Evolutionary conservation across 2,888 invertebrate genomes (phyloP), one percentile per base, ranked within the genome.

Genomic region (Aphelenchoides bicaudatus): DNA sequence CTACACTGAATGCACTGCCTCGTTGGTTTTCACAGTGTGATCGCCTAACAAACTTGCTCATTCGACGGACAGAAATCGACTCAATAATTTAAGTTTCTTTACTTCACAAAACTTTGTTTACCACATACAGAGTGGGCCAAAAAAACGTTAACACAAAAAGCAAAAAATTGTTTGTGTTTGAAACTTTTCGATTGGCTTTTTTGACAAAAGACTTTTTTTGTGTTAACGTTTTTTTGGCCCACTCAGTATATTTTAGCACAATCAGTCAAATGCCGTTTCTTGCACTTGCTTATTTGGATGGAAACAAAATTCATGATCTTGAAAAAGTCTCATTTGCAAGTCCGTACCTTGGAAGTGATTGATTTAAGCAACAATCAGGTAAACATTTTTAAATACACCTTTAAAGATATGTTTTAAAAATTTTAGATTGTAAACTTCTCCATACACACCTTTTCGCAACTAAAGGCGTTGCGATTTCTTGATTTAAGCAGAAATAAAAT

Each of bases 311-410:
- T 13, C 62, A 59, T 13, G 65, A 73, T 25, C 30, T 68, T 8
- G 63, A 68, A 23, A 49, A 30, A 10, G 50, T 68, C 5, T 53
- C 63, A 0, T 71, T 75, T 47, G 49, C 52, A 10, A 64, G 63
- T 5, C 51, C 57, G 1, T n/a, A 58, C 4, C n/a, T 28, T 72
- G 1, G 52, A 64, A 23, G 68, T 73, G 28, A 53, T 75, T 21
- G 71, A 72, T 43, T 47, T 75, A 39, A 66, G 67, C 38, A 60
- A 66, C 39, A 75, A 75, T 34, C 30, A 57, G 60, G 74, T 74
- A 10, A 16, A 49, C 21, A 54, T 3, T 60, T 60, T 27, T 39
- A n/a, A 38, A 8, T 25, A 16, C 30, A n/a, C n/a, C n/a, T n/a
- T n/a, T n/a, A 23, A 23, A 19, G 16, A 37, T 34, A 46, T 16